phyloP scores from a whole-genome alignment of 2,113 vertebrate genomes.

The Clupea harengus region DNA sequence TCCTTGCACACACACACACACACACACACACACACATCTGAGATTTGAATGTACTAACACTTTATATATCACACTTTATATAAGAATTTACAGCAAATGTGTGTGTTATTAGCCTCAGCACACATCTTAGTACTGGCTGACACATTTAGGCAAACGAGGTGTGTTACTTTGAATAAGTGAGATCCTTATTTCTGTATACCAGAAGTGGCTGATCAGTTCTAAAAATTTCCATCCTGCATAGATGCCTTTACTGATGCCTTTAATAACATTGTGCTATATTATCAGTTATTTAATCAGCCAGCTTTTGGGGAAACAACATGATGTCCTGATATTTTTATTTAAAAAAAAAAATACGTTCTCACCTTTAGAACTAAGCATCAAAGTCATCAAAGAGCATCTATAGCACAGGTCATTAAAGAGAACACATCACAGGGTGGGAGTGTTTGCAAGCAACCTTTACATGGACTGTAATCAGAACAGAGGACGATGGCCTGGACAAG shows the following conservation, averaged over 20 bases:
- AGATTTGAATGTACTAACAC: neutral
- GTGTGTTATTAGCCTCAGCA: neutral
- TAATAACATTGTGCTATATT: neutral
- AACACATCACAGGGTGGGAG: neutral
- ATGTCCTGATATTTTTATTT: neutral
- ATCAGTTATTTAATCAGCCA: neutral
- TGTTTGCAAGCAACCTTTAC: neutral
- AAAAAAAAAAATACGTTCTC: too few relatives aligned
- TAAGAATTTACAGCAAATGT: neutral
- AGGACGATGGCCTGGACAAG: neutral
- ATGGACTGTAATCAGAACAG: neutral
- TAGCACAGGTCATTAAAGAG: neutral
- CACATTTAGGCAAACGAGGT: neutral
- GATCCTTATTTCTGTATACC: neutral
- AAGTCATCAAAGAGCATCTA: neutral
- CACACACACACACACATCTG: too few relatives aligned
- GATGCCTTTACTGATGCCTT: too few relatives aligned
- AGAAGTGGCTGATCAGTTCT: neutral
- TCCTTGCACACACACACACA: too few relatives aligned
- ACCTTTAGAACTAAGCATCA: too few relatives aligned
- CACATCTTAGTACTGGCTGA: neutral
- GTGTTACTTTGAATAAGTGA: neutral
- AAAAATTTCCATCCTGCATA: too few relatives aligned
- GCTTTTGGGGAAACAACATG: neutral
- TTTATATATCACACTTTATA: neutral